Conservation (phyloP, 2,888 invertebrate species). For the Sphecodes monilicornis region DNA sequence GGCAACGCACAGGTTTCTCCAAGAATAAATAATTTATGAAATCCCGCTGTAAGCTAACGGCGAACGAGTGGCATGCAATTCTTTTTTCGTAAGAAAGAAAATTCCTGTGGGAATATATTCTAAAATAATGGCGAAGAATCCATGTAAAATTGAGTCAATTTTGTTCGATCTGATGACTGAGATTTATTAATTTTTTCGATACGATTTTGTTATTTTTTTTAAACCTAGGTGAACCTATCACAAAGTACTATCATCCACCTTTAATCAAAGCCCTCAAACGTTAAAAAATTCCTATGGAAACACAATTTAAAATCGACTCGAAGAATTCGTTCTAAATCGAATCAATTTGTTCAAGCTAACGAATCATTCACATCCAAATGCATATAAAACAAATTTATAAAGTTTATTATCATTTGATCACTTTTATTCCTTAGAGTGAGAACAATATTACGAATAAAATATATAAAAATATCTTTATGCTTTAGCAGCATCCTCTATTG, state of each 20-base stretch:
- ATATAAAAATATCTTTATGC: slow-evolving; percentile 66
- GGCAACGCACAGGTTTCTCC: slow-evolving; percentile 55
- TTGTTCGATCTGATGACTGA: too few species aligned
- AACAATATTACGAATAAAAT: slow-evolving; percentile 5
- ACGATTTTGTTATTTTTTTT: too few species aligned
- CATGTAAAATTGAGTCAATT: too few species aligned
- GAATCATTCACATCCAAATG: not conserved
- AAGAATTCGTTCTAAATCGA: not conserved
- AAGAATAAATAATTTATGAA: slow-evolving; percentile 75
- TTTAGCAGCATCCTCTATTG: slow-evolving; percentile 77
- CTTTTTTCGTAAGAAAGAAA: not conserved
- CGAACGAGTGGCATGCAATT: not conserved
- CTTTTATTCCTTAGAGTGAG: not conserved
- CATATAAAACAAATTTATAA: not conserved
- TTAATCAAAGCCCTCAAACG: too few species aligned
- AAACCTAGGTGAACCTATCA: too few species aligned
- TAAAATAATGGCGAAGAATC: not conserved
- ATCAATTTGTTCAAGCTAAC: not conserved
- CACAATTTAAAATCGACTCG: too few species aligned
- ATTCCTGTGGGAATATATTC: not conserved
- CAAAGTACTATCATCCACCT: too few species aligned
- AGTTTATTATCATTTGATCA: not conserved
- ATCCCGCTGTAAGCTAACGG: slow-evolving; percentile 24
- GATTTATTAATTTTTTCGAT: too few species aligned
- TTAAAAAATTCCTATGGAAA: too few species aligned